Evolutionary conservation across 2,797 vertebrate genomes (phyloP), one percentile per base, ranked within the genome.

Genomic region (Halcyon smyrnensis): DNA sequence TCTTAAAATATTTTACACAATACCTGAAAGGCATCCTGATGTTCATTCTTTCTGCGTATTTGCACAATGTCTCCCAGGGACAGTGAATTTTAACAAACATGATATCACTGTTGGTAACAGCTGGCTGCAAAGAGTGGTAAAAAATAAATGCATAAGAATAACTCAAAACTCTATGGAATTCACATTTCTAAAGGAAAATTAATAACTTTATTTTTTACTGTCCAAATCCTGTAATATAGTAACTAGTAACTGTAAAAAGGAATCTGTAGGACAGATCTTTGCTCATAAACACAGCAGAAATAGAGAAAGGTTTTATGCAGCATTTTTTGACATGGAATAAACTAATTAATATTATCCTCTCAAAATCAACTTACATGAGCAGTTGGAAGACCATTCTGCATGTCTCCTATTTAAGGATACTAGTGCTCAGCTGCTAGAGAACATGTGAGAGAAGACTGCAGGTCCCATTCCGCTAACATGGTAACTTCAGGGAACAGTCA

Each of bases 21-120:
- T 98, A 99, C 99, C 99, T 99, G 98, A 99, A 99, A 88, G 99
- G 99, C 99, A 99, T 99, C 84, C 99, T 98, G 97, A 99, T 99
- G 98, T 99, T 99, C 99, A 99, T 99, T 94, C 99, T 99, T 97
- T 99, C 99, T 51, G 99, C 99, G 15, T 99, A 99, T 98, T 99
- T 99, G 98, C 99, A 99, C 87, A 99, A 95, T 0, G 99, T 98
- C 59, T 99, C 99, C 99, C 99, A 99, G 0, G 99, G 99, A 95
- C 99, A 99, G 39, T 99, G 98, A 92, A 99, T 97, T 98, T 99
- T 99, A 97, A 99, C 99, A 96, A 99, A 99, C 99, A 99, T 99
- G 94, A 99, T 99, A 98, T 99, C 99, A 53, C 98, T 98, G 97
- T 99, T 99, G 36, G 99, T 99, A 97, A 99, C 63, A 48, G 99